phyloP scores from a whole-genome alignment of 2,888 invertebrate genomes.

The Macrophya alboannulata region DNA sequence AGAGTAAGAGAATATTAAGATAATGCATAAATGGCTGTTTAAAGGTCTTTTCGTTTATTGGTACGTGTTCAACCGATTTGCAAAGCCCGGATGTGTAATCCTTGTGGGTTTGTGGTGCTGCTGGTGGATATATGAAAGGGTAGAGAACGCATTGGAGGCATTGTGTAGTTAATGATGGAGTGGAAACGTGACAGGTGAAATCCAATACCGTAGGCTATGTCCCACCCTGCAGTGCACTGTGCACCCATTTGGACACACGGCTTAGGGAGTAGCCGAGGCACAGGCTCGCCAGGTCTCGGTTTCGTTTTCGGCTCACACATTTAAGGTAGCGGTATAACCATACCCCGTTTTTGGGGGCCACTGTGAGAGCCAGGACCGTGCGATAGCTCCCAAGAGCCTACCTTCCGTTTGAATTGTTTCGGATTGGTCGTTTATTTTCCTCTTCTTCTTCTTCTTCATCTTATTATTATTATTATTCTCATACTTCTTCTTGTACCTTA shows the following conservation, averaged over 20 bases:
- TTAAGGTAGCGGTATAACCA: neutral
- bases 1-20: neutral
- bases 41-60: neutral
- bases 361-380: constrained; percentile 45
- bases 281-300: neutral
- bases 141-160: constrained; percentile 70
- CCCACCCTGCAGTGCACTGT: constrained; percentile 62
- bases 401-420: constrained; percentile 53
- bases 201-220: constrained; percentile 71
- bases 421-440: constrained; percentile 45
- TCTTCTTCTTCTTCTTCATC: too few relatives aligned
- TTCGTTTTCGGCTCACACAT: constrained; percentile 1
- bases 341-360: neutral
- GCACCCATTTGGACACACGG: constrained; percentile 60
- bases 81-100: constrained; percentile 63
- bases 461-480: constrained; percentile 5
- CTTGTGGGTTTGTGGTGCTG: constrained; percentile 49
- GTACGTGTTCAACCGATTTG: constrained; percentile 55
- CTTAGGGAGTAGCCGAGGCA: neutral
- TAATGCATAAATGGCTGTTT: neutral
- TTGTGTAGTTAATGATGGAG: constrained; percentile 78
- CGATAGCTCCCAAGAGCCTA: constrained; percentile 45
- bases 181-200: constrained; percentile 79
- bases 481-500: neutral
- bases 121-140: constrained; percentile 63